Conservation (phyloP, 2,113 vertebrate genomes). For the Cebus imitator region DNA sequence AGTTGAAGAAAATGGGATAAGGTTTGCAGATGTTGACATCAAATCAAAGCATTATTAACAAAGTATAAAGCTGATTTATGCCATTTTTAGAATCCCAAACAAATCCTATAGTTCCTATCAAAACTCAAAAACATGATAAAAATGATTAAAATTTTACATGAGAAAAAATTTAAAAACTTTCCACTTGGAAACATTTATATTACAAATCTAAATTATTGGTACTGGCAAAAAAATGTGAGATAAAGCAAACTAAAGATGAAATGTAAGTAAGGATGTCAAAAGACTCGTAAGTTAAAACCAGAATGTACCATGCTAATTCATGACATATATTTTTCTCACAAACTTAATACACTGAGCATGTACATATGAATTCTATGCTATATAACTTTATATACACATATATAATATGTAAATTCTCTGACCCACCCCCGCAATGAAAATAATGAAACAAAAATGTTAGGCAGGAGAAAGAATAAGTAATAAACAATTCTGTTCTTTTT, state of each 20-base stretch:
- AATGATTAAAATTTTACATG: neutral
- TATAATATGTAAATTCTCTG: neutral
- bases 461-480: neutral
- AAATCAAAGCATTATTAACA: slow-evolving; percentile 21
- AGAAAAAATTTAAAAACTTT: neutral
- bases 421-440: neutral
- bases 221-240: neutral
- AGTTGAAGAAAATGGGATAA: slow-evolving; percentile 29
- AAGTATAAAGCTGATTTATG: slow-evolving; percentile 11
- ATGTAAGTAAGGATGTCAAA: neutral
- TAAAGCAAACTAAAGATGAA: neutral
- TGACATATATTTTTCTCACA: neutral
- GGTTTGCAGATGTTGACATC: neutral
- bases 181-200: neutral
- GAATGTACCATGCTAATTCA: neutral
- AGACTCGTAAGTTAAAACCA: neutral
- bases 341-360: neutral
- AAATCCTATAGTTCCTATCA: neutral
- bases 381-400: neutral
- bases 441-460: neutral
- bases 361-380: neutral
- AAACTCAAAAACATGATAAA: neutral
- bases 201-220: neutral
- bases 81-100: neutral
- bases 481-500: slow-evolving; percentile 17